Evolutionary conservation across 1,140 invertebrate species (phyloP).

Genomic region (Condylostylus longicornis): DNA sequence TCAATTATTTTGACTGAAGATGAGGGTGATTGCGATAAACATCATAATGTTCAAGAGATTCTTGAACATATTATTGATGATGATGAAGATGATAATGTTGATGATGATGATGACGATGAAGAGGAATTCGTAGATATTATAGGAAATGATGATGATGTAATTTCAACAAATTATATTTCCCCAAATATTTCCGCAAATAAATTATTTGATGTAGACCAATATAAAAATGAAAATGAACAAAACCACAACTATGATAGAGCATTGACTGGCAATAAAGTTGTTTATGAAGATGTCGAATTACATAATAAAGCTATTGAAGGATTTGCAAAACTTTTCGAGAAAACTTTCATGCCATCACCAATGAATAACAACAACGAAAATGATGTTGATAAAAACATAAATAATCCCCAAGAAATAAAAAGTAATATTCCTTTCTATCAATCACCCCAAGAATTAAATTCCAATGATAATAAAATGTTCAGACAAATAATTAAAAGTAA

Average conservation of each 20-base stretch:
- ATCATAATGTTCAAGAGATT: too few relatives aligned
- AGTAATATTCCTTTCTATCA: background rate
- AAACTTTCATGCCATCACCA: too few relatives aligned
- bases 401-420: conserved; percentile 2
- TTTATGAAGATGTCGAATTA: conserved; percentile 26
- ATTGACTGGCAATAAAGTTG: conserved; percentile 21
- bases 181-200: background rate
- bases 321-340: conserved; percentile 24
- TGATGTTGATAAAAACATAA: too few relatives aligned
- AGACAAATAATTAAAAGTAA: conserved; percentile 15
- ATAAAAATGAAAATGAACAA: conserved; percentile 8
- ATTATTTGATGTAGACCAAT: conserved; percentile 4
- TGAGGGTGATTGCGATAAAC: too few relatives aligned
- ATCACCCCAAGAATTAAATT: conserved; percentile 28
- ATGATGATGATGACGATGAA: conserved; percentile 10
- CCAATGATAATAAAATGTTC: conserved; percentile 23
- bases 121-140: conserved; percentile 21
- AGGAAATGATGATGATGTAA: conserved; percentile 18
- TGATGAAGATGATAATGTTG: conserved; percentile 1
- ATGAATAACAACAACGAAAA: too few relatives aligned
- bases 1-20: conserved; percentile 31
- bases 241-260: conserved; percentile 6
- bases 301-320: conserved; percentile 27
- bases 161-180: too few relatives aligned
- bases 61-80: too few relatives aligned